Conservation (phyloP, 2,888 invertebrate species). For the Podabrus alpinus region DNA sequence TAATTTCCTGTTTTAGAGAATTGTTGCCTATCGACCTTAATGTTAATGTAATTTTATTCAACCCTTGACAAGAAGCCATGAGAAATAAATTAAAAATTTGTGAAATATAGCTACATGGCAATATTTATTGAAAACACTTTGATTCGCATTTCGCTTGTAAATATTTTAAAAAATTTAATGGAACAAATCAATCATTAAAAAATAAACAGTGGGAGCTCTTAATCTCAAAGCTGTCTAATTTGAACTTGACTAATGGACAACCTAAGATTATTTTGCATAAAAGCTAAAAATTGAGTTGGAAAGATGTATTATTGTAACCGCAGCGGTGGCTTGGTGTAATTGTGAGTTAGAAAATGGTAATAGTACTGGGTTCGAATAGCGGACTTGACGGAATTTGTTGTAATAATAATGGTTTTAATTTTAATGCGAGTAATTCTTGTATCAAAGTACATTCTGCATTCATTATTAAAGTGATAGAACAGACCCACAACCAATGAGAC, state of each 20-base stretch:
- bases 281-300: neutral
- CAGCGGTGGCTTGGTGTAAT: no score
- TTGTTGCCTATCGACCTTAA: slow-evolving; percentile 19
- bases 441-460: no score
- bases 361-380: no score
- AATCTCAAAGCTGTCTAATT: neutral
- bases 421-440: no score
- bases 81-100: neutral
- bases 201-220: neutral
- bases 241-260: neutral
- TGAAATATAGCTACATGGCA: neutral
- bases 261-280: neutral
- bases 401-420: no score
- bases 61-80: neutral
- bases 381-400: no score
- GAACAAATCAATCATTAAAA: neutral
- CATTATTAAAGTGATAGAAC: no score
- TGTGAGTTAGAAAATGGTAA: no score
- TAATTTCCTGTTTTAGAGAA: slow-evolving; percentile 29
- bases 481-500: no score
- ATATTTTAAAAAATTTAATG: neutral
- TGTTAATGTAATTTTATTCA: slow-evolving; percentile 17
- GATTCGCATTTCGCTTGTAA: neutral
- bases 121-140: neutral
- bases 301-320: no score